phyloP scores from a whole-genome alignment of 1,140 invertebrate genomes.

The Dreissena polymorpha region DNA sequence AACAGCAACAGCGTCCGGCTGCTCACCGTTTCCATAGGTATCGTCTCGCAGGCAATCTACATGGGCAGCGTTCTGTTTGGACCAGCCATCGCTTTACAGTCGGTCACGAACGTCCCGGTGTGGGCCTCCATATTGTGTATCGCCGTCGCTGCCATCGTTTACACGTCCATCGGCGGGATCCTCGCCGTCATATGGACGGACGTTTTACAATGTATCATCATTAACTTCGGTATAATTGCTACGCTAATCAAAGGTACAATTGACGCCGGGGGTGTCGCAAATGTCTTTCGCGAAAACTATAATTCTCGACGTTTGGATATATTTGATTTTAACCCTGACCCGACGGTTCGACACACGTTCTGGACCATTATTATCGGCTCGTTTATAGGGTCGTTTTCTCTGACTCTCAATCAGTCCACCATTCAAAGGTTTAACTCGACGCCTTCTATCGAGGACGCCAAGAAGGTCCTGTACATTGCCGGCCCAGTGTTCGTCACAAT shows the following conservation, averaged over 20 bases:
- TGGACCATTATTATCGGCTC: conserved; percentile 39
- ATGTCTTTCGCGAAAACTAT: conserved; percentile 11
- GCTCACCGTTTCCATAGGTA: conserved; percentile 15
- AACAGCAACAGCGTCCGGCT: conserved; percentile 18
- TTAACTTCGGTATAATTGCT: conserved; percentile 89
- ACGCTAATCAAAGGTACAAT: conserved; percentile 82
- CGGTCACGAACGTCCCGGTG: conserved; percentile 31
- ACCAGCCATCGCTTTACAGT: conserved; percentile 38
- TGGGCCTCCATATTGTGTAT: conserved; percentile 44
- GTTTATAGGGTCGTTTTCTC: conserved; percentile 43
- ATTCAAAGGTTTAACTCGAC: conserved; percentile 46
- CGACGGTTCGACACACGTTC: conserved; percentile 43
- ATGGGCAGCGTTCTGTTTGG: conserved; percentile 48
- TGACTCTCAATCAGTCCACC: conserved; percentile 37
- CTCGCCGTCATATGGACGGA: conserved; percentile 94
- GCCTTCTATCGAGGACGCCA: conserved; percentile 12
- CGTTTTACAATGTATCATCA: conserved; percentile 90
- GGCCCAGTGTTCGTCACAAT: conserved; percentile 39
- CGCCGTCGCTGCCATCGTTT: conserved; percentile 33
- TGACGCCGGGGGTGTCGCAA: conserved; percentile 26
- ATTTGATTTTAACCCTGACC: conserved; percentile 41
- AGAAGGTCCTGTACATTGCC: conserved; percentile 36
- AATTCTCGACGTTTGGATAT: conserved; percentile 27
- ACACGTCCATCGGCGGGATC: conserved; percentile 86
- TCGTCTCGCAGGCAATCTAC: conserved; percentile 39